Conservation (phyloP, 2,888 invertebrate species). For the Orchesellides sinensis region DNA sequence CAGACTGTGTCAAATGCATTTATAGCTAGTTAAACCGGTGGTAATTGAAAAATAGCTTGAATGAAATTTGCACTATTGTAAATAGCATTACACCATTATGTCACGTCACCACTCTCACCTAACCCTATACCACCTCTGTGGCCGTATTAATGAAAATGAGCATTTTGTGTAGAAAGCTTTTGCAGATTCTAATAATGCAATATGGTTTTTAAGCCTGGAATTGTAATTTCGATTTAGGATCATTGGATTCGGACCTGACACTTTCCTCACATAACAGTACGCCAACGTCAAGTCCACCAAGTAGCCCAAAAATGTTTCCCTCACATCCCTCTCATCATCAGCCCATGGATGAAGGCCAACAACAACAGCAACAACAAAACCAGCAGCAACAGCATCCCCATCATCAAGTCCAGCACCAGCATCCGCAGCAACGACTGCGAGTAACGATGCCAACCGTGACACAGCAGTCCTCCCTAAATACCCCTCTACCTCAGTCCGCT, state of each 20-base stretch:
- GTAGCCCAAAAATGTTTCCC: constrained; percentile 75
- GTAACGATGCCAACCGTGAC: constrained; percentile 74
- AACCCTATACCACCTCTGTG: too few species aligned
- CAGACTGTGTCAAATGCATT: too few species aligned
- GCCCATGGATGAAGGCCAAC: constrained; percentile 76
- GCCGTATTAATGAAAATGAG: too few species aligned
- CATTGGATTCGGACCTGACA: constrained; percentile 75
- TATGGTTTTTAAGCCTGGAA: too few species aligned
- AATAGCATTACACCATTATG: too few species aligned
- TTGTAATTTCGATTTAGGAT: constrained; percentile 82
- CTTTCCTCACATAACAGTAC: constrained; percentile 80
- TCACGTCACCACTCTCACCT: too few species aligned
- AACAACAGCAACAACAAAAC: constrained; percentile 77
- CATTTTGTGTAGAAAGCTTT: too few species aligned
- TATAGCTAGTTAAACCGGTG: too few species aligned
- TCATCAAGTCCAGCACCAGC: constrained; percentile 76
- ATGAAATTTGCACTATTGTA: too few species aligned
- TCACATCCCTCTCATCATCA: constrained; percentile 74
- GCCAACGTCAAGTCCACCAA: constrained; percentile 78
- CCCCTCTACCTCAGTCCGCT: constrained; percentile 78
- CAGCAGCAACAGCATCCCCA: constrained; percentile 77
- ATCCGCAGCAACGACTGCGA: constrained; percentile 71
- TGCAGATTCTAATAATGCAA: too few species aligned
- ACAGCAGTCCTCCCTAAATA: constrained; percentile 80
- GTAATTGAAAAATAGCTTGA: too few species aligned